These are phyloP conservation scores for Kradibia gibbosae DNA, from an alignment of 1,140 invertebrate genomes.

Conservation along the genomic window DNA sequence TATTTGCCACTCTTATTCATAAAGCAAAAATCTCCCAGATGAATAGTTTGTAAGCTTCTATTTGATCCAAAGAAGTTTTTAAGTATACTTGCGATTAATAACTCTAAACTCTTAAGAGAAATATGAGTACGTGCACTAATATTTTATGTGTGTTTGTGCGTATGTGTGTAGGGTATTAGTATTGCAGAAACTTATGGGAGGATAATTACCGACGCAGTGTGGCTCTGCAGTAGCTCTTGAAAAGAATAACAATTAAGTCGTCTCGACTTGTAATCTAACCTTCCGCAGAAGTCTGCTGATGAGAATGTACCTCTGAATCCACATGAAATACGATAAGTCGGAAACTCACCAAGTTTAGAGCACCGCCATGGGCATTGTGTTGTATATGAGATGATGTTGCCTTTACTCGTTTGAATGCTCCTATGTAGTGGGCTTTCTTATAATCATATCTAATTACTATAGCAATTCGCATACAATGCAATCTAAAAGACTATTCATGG, in stretches of 20 bases:
- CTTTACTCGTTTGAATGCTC: background rate
- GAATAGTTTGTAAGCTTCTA: slow-evolving; percentile 1
- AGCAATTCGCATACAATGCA: background rate
- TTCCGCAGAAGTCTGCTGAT: background rate
- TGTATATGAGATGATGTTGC: background rate
- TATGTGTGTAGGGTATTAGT: background rate
- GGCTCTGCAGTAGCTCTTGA: background rate
- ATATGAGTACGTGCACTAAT: background rate
- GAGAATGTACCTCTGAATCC: background rate
- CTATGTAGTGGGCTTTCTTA: background rate
- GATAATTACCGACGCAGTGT: background rate
- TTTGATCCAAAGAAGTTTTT: slow-evolving; percentile 26
- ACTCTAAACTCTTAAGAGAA: background rate
- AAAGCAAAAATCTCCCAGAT: background rate
- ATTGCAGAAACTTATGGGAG: background rate
- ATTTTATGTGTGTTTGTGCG: background rate
- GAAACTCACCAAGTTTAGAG: background rate
- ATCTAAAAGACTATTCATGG: background rate
- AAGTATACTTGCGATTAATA: slow-evolving; percentile 24
- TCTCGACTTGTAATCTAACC: background rate
- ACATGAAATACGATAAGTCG: slow-evolving; percentile 8
- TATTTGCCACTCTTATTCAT: background rate
- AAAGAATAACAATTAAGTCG: slow-evolving; percentile 31
- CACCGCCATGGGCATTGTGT: background rate
- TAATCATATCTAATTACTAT: background rate